Evolutionary conservation across 2,888 invertebrate species (phyloP).

Genomic region (Helicoverpa assulta): DNA sequence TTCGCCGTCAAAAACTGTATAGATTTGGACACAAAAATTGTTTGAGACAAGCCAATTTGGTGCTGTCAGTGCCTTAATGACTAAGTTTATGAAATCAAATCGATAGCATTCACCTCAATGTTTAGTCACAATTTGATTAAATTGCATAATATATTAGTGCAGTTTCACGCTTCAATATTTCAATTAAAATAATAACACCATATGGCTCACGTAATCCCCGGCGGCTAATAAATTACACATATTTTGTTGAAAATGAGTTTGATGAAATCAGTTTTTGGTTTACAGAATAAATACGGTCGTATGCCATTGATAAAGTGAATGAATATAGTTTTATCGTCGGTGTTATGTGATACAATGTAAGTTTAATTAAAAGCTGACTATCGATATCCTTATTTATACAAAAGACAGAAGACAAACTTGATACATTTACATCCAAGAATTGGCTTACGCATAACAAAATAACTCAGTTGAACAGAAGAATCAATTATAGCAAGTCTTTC

Average conservation of each 20-base stretch:
- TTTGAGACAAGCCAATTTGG: too few relatives aligned
- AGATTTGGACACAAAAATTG: too few relatives aligned
- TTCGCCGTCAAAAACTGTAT: too few relatives aligned
- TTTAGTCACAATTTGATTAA: neutral
- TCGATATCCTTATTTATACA: neutral
- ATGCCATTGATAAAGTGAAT: neutral
- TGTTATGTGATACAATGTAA: conserved; percentile 9
- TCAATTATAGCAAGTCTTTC: conserved; percentile 55
- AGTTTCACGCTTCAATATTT: conserved; percentile 26
- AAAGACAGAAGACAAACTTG: conserved; percentile 18
- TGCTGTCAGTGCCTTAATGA: too few relatives aligned
- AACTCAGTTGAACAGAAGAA: conserved; percentile 47
- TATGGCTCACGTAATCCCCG: conserved; percentile 34
- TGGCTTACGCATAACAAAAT: conserved; percentile 37
- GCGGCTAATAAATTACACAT: conserved; percentile 37
- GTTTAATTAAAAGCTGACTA: conserved; percentile 4
- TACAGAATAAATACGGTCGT: conserved; percentile 33
- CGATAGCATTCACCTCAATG: conserved; percentile 1
- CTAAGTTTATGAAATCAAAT: conserved; percentile 21
- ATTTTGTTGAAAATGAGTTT: conserved; percentile 37
- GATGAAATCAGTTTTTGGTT: conserved; percentile 41
- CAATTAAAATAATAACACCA: conserved; percentile 35
- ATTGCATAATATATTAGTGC: conserved; percentile 7
- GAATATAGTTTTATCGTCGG: conserved; percentile 10
- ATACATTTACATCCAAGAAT: conserved; percentile 30